Evolutionary conservation across 2,888 invertebrate species (phyloP).

Genomic region (Argyra leucocephala): DNA sequence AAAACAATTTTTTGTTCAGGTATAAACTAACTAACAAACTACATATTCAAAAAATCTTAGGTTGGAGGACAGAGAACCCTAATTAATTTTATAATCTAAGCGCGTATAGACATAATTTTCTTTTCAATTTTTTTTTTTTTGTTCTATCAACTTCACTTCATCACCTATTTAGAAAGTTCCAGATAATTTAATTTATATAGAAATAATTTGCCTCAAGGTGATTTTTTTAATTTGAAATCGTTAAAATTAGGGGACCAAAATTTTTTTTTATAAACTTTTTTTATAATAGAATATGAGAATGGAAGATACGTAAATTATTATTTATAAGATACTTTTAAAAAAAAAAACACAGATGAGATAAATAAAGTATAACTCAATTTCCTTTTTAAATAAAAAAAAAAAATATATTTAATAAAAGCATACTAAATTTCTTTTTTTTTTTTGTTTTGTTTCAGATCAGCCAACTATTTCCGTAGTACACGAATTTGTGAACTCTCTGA

Average conservation of each 20-base stretch:
- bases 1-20: not conserved
- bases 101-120: not conserved
- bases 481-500: constrained; percentile 81
- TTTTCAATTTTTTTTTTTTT: not conserved
- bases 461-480: constrained; percentile 79
- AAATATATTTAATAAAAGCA: not conserved
- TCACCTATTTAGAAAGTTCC: not conserved
- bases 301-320: too few relatives aligned
- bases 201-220: not conserved
- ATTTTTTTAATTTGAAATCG: not conserved
- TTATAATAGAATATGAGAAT: too few relatives aligned
- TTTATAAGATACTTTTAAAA: too few relatives aligned
- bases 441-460: constrained; percentile 56
- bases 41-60: too few relatives aligned
- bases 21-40: too few relatives aligned
- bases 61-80: not conserved
- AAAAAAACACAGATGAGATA: too few relatives aligned
- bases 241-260: too few relatives aligned
- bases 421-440: not conserved
- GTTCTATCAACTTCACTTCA: not conserved
- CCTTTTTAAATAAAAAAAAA: not conserved
- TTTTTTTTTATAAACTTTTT: too few relatives aligned
- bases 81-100: not conserved
- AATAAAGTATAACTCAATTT: too few relatives aligned
- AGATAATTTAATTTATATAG: not conserved